phyloP scores from a whole-genome alignment of 2,797 vertebrate genomes.

The Tarsius wallacei region DNA sequence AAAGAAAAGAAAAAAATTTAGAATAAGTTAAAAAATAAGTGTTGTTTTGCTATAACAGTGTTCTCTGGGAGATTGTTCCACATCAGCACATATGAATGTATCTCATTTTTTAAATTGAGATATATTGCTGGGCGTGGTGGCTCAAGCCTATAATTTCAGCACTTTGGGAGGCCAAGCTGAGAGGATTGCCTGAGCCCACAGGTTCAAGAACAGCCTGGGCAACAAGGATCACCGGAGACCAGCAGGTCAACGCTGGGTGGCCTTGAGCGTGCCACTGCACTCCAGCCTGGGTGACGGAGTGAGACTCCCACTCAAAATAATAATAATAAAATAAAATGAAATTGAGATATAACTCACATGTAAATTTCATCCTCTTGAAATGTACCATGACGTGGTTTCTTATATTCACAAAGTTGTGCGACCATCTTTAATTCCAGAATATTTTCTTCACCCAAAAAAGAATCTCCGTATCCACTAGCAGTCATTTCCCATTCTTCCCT shows the following conservation, averaged over 20 bases:
- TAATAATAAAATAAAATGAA: no score
- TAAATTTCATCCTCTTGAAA: neutral
- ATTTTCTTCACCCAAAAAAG: neutral
- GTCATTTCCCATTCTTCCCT: neutral
- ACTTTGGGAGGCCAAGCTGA: no score
- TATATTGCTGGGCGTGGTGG: neutral
- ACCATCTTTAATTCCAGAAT: neutral
- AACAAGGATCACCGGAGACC: no score
- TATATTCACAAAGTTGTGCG: neutral
- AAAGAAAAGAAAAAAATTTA: no score
- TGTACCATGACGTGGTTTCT: neutral
- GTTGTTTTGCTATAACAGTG: neutral
- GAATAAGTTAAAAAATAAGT: neutral
- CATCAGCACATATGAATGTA: neutral
- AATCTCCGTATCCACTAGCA: neutral
- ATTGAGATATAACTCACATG: neutral
- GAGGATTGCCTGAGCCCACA: no score
- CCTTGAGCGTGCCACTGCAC: no score
- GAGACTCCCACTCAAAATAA: no score
- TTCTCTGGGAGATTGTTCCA: neutral
- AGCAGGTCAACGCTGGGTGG: no score
- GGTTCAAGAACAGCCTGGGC: no score
- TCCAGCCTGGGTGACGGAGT: no score
- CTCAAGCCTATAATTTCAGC: no score
- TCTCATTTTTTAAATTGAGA: neutral